Evolutionary conservation across 2,113 vertebrate species (phyloP).

Genomic region (Semicossyphus pulcher): DNA sequence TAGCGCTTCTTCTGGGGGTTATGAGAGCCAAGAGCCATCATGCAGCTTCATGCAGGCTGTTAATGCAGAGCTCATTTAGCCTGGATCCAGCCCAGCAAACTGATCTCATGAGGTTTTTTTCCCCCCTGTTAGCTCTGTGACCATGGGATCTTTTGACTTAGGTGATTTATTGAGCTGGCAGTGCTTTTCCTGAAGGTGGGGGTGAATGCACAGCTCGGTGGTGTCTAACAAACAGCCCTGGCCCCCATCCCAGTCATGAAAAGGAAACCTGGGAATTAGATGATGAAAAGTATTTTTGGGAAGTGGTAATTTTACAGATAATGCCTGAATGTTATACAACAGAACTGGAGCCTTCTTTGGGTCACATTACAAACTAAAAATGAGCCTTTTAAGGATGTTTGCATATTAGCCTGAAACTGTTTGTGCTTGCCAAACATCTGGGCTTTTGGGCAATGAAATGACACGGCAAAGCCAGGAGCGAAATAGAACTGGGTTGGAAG

Average conservation of each 20-base stretch:
- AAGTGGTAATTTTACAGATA: not conserved
- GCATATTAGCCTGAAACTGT: not conserved
- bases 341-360: not conserved
- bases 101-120: not conserved
- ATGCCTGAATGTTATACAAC: not conserved
- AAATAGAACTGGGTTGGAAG: not conserved
- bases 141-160: slow-evolving; percentile 29
- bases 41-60: slow-evolving; percentile 36
- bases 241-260: not conserved
- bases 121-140: slow-evolving; percentile 17
- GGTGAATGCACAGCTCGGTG: slow-evolving; percentile 1
- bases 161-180: slow-evolving; percentile 25
- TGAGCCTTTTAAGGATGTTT: not conserved
- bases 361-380: not conserved
- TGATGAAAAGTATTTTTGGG: slow-evolving; percentile 8
- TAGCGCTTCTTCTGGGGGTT: slow-evolving; percentile 58
- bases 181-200: slow-evolving; percentile 8
- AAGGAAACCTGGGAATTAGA: not conserved
- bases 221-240: slow-evolving; percentile 13
- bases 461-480: not conserved
- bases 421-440: slow-evolving; percentile 50
- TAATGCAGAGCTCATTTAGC: slow-evolving; percentile 55
- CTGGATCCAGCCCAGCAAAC: slow-evolving; percentile 22
- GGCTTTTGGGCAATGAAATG: slow-evolving; percentile 10
- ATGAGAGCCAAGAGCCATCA: slow-evolving; percentile 51